Base-by-base conservation (phyloP, 2,888 invertebrate species). In the Lithosia quadra region DNA sequence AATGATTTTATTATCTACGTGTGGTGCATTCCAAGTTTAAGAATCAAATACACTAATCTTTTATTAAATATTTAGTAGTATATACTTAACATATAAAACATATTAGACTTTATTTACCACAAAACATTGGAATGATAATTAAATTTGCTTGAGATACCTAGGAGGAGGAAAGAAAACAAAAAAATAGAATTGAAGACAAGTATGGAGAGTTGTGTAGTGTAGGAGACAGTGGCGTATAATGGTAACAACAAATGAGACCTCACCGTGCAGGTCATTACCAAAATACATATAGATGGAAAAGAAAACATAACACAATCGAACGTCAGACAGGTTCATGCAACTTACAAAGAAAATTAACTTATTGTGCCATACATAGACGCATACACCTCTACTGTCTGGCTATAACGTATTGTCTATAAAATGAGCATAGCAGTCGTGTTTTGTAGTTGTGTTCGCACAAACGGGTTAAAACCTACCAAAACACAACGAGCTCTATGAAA, bases 91-190 rank as follows among this genome's bases (percentile, higher is more conserved):
- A 76, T 81, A 75, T 75, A 77, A 80, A 79, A 56, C 70, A 78
- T 80, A 82, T 78, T 82, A 74, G 78, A 75, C 60, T 71, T 76
- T 84, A 84, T 86, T 82, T 86, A 87, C 89, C 88, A 89, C 83
- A 86, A 86, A 85, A 85, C 82, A 86, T 83, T 84, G 76, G 81
- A 85, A 78, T 79, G 91, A 94, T 93, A 93, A 86, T 92, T 94
- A 94, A 95, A 95, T 94, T 94, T 95, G 94, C 94, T 95, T 94
- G 94, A 90, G 84, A 85, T 80, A 85, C 85, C 81, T 86, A 83
- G 77, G 75, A 77, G 77, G 80, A 78, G 80, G 78, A 67, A 78
- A 70, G 74, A 83, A 85, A 80, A 71, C 79, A 74, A 75, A 81
- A 71, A 69, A 67, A 81, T 75, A 75, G 74, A 79, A 74, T 86